Evolutionary conservation across 2,113 vertebrate species (phyloP).

Genomic region (Hystrix brachyura): DNA sequence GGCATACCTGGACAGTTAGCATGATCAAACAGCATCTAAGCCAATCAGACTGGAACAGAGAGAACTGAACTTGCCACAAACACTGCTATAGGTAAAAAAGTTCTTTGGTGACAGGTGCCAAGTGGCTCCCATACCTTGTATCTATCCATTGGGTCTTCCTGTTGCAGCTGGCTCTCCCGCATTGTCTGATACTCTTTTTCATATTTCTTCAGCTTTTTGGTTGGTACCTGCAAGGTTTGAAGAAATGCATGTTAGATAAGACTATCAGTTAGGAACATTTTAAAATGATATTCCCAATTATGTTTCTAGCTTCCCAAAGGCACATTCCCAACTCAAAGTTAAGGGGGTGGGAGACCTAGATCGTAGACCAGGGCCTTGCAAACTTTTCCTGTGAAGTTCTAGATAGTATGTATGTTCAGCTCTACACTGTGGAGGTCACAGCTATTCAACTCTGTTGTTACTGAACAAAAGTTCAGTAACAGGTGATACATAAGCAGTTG

Average conservation of each 20-base stretch:
- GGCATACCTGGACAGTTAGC: slow-evolving; percentile 76
- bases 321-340: neutral
- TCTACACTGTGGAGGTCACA: neutral
- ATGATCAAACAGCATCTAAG: slow-evolving; percentile 47
- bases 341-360: neutral
- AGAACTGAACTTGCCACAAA: neutral
- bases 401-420: neutral
- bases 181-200: slow-evolving; percentile 97
- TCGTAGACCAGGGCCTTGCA: neutral
- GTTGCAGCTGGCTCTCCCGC: slow-evolving; percentile 96
- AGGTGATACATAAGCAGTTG: neutral
- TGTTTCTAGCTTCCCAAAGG: neutral
- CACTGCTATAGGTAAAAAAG: neutral
- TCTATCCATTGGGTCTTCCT: slow-evolving; percentile 98
- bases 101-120: neutral
- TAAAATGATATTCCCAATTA: slow-evolving; percentile 22
- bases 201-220: slow-evolving; percentile 99
- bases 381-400: neutral
- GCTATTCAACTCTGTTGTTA: neutral
- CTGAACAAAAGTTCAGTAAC: neutral
- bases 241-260: slow-evolving; percentile 48
- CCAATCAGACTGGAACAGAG: neutral
- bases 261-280: neutral
- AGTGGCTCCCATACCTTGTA: slow-evolving; percentile 92
- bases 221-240: slow-evolving; percentile 92